Evolutionary conservation across 2,888 invertebrate species (phyloP), one percentile per base, ranked within the genome.

Genomic region (Drosophila histrio): DNA sequence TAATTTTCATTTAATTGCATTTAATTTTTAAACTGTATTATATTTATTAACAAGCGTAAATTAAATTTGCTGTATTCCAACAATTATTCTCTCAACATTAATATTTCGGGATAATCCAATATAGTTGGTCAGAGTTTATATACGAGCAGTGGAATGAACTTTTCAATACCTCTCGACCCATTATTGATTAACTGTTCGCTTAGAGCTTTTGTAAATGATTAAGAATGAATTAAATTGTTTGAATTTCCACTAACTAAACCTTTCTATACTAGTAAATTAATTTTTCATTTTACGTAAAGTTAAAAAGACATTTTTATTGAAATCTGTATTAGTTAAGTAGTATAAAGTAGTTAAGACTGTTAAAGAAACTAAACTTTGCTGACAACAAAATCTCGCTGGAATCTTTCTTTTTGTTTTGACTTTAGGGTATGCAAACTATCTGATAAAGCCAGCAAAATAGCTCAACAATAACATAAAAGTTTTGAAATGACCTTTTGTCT

Each of bases 401-500:
- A 9, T 24, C n/a, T 19, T 1, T 0, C 8, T 17, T 5, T 36
- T 38, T 17, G 41, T 17, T 5, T 36, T 38, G 17, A 36, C 15
- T 13, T 15, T 7, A 13, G 32, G 13, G 13, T 22, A 24, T 36
- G 32, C 13, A 30, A 65, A 56, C 30, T 28, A 30, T 7, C 17
- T 22, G 9, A 15, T 22, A 47, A 36, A 43, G 38, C 8, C 41
- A 8, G 21, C 21, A 53, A 74, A 69, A 58, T 53, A 54, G 49
- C 58, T 15, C 34, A 54, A 30, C 36, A 17, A 44, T 64, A 19
- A 13, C 36, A 26, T n/a, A n/a, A n/a, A n/a, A n/a, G n/a, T n/a
- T n/a, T n/a, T n/a, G 26, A 36, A 38, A 58, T 72, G 72, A 74
- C 62, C 76, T 70, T 41, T 57, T 41, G 52, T 32, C 34, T 58